These are phyloP conservation scores for Pristionchus mayeri DNA, from an alignment of 2,888 invertebrate genomes.

Conservation along the genomic window DNA sequence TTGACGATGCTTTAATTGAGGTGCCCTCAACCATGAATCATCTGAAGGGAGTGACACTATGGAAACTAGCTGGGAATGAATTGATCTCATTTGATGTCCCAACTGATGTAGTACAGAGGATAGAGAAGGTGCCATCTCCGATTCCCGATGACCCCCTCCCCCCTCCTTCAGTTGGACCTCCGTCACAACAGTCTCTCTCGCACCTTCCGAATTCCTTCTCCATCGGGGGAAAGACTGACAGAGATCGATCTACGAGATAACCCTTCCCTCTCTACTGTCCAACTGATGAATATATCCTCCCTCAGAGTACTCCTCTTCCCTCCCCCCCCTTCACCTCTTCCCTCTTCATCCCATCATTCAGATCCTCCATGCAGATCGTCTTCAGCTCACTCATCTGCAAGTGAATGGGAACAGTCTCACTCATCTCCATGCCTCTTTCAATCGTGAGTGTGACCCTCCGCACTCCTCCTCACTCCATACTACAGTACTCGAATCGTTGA, in stretches of 20 bases:
- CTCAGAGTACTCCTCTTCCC: slow-evolving; percentile 56
- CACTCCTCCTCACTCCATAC: not conserved
- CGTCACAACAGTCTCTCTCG: slow-evolving; percentile 41
- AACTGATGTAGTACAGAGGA: not conserved
- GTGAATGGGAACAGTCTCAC: slow-evolving; percentile 77
- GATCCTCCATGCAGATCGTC: slow-evolving; percentile 78
- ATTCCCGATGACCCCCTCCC: not conserved
- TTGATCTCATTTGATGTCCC: slow-evolving; percentile 41
- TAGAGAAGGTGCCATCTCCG: slow-evolving; percentile 18
- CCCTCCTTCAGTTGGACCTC: slow-evolving; percentile 44
- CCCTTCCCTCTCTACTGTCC: slow-evolving; percentile 70
- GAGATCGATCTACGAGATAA: slow-evolving; percentile 78
- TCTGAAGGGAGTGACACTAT: not conserved
- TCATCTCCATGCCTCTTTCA: slow-evolving; percentile 77
- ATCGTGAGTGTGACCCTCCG: slow-evolving; percentile 60
- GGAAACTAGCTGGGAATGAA: slow-evolving; percentile 49
- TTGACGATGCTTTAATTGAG: not conserved
- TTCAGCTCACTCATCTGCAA: slow-evolving; percentile 77
- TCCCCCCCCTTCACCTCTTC: not conserved
- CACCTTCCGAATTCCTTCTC: slow-evolving; percentile 40
- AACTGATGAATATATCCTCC: slow-evolving; percentile 76
- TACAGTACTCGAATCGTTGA: slow-evolving; percentile 67
- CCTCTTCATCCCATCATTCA: slow-evolving; percentile 57
- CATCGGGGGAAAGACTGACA: not conserved
- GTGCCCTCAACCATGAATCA: slow-evolving; percentile 1